Evolutionary conservation across 2,113 vertebrate species (phyloP), one percentile per base, ranked within the genome.

Genomic region (Eublepharis macularius): DNA sequence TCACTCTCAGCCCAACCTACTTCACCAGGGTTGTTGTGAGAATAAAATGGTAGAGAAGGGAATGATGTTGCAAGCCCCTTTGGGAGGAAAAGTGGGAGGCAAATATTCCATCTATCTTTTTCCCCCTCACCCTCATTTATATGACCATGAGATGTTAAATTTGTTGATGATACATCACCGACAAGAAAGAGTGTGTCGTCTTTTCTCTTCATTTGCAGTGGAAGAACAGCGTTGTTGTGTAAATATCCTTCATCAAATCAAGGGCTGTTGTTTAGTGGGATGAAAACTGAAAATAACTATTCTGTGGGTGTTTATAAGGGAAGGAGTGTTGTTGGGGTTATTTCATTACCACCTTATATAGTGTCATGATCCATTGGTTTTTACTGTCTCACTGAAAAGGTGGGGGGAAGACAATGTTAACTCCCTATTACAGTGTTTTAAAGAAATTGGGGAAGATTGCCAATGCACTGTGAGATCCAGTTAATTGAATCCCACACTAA

Each of bases 371-470:
- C 82, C 72, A 39, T 83, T 76, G 45, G 77, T 32, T 89, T 86
- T 84, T 83, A 78, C 83, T 73, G 77, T 19, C 84, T 76, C 63
- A 72, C 80, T 5, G 63, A 39, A 81, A 80, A 85, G 89, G 89
- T 69, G 26, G 29, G 24, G 11, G 9, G 24, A 66, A 32, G 75
- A 84, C 57, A 75, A 79, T 47, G 34, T 13, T 65, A 91, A 88
- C 75, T 80, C 70, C 90, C 88, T 84, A 82, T 90, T 93, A 93
- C 36, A 86, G 26, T 65, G 81, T 29, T 80, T 89, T 57, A 34
- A 76, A 82, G 88, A 75, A 92, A 85, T 75, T 86, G 84, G 82
- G 80, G 89, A 87, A 89, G 87, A 69, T 80, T 89, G 81, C 85
- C 57, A 17, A 90, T 85, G 73, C 54, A 75, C 70, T 36, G 73